Base-by-base conservation (phyloP, 2,113 vertebrate genomes). In the Bucco capensis region DNA sequence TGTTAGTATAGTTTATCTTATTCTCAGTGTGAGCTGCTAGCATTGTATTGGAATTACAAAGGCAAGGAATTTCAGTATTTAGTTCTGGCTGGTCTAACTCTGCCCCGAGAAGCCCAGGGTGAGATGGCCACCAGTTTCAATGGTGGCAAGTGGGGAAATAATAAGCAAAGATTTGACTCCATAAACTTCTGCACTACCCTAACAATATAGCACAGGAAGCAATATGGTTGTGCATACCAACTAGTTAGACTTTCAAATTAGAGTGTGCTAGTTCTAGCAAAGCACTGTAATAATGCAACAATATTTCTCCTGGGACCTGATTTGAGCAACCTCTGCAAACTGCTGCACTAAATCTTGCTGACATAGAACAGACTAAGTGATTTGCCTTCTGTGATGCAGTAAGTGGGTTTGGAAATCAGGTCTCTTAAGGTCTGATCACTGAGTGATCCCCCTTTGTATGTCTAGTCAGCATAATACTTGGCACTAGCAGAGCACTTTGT, bases 361-460 rank as follows among this genome's bases (percentile, higher is more conserved):
- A 69, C 58, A 38, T 5, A 7, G 0, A 40, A 37, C 0, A 0
- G 38, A 53, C 24, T 47, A 31, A 91, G 74, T 4, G 1, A 38
- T 37, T 57, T 62, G 27, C 40, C 72, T 28, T 14, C 70, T 86
- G 40, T 69, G 74, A 19, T 1, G 10, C 3, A 8, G 57, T 21
- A 80, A 83, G 12, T 19, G 30, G 23, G 14, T 58, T 88, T 93
- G 83, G 77, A 90, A 82, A 82, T 12, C 27, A 30, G 53, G 18
- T 89, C 49, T 69, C 35, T 71, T 50, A 53, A 64, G 40, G 53
- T 67, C 65, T 7, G 4, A 9, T 51, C 31, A 38, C 7, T 2
- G 60, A 50, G 10, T 0, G 6, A n/a, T 58, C 46, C 57, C 1
- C 0, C 50, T 54, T 76, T 35, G 30, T n/a, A 13, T 42, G 70